Conservation (phyloP, 2,888 invertebrate genomes). For the Herminia tarsipennalis region DNA sequence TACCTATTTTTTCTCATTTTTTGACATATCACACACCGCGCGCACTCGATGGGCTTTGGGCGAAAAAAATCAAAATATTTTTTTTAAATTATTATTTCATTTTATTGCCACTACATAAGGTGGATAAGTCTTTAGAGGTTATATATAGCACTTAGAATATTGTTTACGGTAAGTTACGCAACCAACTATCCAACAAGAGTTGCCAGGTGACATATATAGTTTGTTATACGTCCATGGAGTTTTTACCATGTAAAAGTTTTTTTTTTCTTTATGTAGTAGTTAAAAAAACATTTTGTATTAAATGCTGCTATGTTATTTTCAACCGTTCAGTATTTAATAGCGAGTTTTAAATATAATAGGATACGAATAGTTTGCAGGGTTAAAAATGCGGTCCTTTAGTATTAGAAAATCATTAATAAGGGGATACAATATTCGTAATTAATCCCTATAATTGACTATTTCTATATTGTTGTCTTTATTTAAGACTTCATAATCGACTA, state of each 20-base stretch:
- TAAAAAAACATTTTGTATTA: conserved; percentile 2
- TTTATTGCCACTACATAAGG: too few species aligned
- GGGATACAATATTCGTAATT: conserved; percentile 2
- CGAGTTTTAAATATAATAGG: conserved; percentile 17
- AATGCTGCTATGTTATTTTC: conserved; percentile 20
- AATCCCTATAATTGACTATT: conserved; percentile 12
- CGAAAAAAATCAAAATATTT: too few species aligned
- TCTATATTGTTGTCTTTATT: conserved; percentile 1
- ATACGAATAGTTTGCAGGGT: conserved; percentile 44
- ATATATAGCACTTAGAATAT: too few species aligned
- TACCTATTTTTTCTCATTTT: too few species aligned
- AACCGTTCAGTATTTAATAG: conserved; percentile 34
- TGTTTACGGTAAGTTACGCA: too few species aligned
- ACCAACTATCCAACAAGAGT: conserved; percentile 12
- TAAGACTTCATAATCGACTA: conserved; percentile 3
- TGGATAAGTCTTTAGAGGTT: too few species aligned
- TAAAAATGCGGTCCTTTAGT: conserved; percentile 34
- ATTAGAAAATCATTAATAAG: conserved; percentile 19
- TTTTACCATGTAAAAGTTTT: not conserved
- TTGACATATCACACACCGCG: too few species aligned
- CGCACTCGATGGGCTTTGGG: too few species aligned
- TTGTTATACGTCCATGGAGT: conserved; percentile 3
- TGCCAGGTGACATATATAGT: conserved; percentile 24
- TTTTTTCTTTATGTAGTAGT: conserved; percentile 1
- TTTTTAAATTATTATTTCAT: too few species aligned